These are phyloP conservation scores for Rhinoptilus africanus DNA, from an alignment of 2,113 vertebrate genomes.

Conservation along the genomic window DNA sequence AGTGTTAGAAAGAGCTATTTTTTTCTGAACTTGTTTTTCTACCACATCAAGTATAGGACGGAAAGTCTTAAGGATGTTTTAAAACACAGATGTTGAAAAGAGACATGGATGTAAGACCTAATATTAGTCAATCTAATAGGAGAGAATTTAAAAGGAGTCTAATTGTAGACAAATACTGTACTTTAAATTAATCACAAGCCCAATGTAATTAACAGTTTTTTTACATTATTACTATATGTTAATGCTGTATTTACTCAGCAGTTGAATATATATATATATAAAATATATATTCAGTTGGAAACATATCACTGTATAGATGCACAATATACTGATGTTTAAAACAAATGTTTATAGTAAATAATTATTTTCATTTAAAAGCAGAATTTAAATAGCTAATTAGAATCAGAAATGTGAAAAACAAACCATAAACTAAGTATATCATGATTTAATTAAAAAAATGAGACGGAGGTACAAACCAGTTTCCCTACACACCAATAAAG, in stretches of 20 bases:
- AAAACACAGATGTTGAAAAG: background rate
- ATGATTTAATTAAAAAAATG: background rate
- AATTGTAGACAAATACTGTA: background rate
- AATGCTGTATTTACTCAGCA: background rate
- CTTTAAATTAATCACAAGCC: background rate
- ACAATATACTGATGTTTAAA: background rate
- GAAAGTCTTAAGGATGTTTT: background rate
- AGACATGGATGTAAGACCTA: background rate
- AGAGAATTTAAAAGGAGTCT: background rate
- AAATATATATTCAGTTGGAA: background rate
- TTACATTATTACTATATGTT: background rate
- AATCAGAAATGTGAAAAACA: constrained; percentile 10
- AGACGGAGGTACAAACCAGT: background rate
- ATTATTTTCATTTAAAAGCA: background rate
- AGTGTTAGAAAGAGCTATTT: background rate
- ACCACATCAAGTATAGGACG: background rate
- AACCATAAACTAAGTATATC: background rate
- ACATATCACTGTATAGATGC: background rate
- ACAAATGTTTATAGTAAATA: background rate
- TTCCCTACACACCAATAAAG: background rate
- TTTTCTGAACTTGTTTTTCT: background rate
- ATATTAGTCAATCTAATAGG: background rate
- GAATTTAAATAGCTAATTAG: background rate
- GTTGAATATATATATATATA: background rate
- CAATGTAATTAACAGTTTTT: background rate